Base-by-base conservation (phyloP, 2,888 invertebrate species). In the Neuroscelio doddi region DNA sequence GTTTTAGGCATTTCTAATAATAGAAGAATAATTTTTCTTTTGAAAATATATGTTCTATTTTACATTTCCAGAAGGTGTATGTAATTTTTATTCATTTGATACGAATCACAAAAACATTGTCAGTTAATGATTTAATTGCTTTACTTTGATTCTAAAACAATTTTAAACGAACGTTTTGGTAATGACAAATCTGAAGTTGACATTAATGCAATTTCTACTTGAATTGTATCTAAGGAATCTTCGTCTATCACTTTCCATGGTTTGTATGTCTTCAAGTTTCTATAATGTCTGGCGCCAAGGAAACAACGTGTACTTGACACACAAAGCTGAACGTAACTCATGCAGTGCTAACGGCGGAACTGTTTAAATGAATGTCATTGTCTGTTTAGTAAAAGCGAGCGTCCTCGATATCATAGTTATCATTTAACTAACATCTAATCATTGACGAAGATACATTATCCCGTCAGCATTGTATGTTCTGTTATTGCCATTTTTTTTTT, bases 361-460 rank as follows among this genome's bases (percentile, higher is more conserved):
- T 36, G 29, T 49, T 51, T 30, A 53, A 69, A 62, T 49, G 55
- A 58, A 51, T 62, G 56, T 55, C 47, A 55, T 52, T 41, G 42
- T 46, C 47, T 45, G 45, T 56, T 55, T 46, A 12, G 4, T 47
- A 38, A 44, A 47, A 30, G 45, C 45, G 17, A 46, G 41, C 39
- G 29, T 30, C 14, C 55, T 34, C 17, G 57, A 57, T 66, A 64
- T 58, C 47, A 38, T 59, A 34, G 59, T 70, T 76, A 78, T 78
- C 78, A 67, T 52, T 41, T 61, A 53, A 71, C 72, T 65, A 66
- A 68, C 76, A 80, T 80, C 78, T 80, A 79, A 80, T 80, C 79
- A 77, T 63, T 68, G 76, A 74, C 74, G 69, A 75, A 73, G 79
- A 80, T 75, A 74, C 77, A 80, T 80, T 75, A 79, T 79, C 74